Base-by-base conservation (phyloP, 2,797 vertebrate genomes). In the Bradypus variegatus region DNA sequence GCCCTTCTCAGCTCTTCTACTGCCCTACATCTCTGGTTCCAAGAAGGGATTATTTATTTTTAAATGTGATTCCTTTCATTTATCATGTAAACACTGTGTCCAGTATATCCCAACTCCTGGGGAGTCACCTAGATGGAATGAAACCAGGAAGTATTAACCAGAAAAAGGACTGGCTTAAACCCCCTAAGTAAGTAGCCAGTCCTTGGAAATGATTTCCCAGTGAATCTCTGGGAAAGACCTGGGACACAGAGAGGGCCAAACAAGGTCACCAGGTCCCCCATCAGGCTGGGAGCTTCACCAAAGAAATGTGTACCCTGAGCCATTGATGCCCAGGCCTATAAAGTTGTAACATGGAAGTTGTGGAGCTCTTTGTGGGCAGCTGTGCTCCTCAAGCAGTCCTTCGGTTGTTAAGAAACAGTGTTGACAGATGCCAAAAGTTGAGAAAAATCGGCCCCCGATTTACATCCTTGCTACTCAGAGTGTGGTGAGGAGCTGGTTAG, bases 1-100 rank as follows among this genome's bases (percentile, higher is more conserved):
- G 62, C 53, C 2, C 27, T 3, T 33, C 69, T 60, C 53, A 6
- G 1, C 29, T 84, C 6, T 67, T 87, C 73, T 6, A 13, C 6
- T 3, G 6, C 53, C 48, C 53, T 93, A 48, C 72, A 50, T 69
- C 55, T 84, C 76, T 72, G 45, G 41, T 53, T 79, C 67, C 90
- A 69, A 82, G 50, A 16, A 4, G 27, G 13, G 53, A 67, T 92
- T 92, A 81, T 90, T 95, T 92, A 93, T 92, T 91, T 93, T 86
- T 73, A 60, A 88, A 29, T 50, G 27, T 75, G 27, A 90, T 84
- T 93, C 62, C 33, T 89, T 55, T 93, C 90, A 86, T 95, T 88
- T 91, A 80, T 93, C 80, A 69, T 31, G 36, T 53, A 81, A 85
- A 45, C 41, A 72, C 58, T 0, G 16, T 33, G 19, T 55, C 87